These are phyloP conservation scores for Stenchaetothrips biformis DNA, from an alignment of 2,888 invertebrate species.

Conservation along the genomic window DNA sequence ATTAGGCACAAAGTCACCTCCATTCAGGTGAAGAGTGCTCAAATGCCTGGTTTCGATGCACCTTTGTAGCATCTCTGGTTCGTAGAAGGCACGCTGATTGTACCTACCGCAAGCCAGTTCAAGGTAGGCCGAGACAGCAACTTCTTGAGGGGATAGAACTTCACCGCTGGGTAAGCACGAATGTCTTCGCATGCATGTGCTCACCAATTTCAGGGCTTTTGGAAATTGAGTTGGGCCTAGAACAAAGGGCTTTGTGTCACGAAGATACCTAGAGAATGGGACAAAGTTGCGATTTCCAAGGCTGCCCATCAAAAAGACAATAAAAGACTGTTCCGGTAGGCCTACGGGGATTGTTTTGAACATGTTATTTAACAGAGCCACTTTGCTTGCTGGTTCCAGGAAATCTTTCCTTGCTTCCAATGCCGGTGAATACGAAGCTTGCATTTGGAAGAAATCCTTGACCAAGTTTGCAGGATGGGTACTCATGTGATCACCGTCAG, in stretches of 20 bases:
- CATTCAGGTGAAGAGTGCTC: background rate
- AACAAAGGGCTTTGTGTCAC: background rate
- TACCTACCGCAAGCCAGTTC: background rate
- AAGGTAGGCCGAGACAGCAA: background rate
- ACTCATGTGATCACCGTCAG: background rate
- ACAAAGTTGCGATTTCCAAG: background rate
- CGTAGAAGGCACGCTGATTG: background rate
- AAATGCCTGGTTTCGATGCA: background rate
- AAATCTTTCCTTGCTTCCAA: background rate
- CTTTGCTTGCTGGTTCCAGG: background rate
- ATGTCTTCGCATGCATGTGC: background rate
- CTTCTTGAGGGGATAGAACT: no score
- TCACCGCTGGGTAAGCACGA: background rate
- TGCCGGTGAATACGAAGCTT: background rate
- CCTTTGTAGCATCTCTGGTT: background rate
- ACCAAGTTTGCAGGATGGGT: background rate
- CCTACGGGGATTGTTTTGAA: background rate
- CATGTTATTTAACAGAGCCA: background rate
- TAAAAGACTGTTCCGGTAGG: background rate
- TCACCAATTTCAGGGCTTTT: background rate
- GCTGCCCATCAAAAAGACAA: background rate
- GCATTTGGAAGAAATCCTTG: background rate
- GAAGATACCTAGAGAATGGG: background rate
- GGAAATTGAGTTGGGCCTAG: background rate
- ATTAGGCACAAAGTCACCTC: background rate